These are phyloP conservation scores for Heliocidaris tuberculata DNA, from an alignment of 35 echinoderm and acorn worm species.

Conservation along the genomic window DNA sequence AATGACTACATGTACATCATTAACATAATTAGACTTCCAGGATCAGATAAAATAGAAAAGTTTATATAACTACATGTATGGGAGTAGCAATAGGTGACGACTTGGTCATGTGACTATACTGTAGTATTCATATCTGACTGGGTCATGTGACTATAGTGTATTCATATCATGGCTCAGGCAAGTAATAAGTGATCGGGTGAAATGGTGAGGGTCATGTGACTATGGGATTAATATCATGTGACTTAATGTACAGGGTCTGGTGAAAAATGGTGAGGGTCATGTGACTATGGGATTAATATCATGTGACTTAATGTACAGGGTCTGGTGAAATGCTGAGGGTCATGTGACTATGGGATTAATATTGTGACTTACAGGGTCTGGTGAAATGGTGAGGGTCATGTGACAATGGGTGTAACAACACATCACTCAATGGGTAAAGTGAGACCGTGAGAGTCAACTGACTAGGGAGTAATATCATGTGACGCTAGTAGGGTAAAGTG, in stretches of 20 bases:
- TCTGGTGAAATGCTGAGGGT: slow-evolving; percentile 78
- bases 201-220: neutral
- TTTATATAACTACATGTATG: neutral
- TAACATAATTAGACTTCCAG: too few species aligned
- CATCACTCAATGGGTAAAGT: neutral
- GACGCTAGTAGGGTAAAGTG: slow-evolving; percentile 85
- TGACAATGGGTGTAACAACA: neutral
- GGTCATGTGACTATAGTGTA: neutral
- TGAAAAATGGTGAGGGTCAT: too few species aligned
- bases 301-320: slow-evolving; percentile 87
- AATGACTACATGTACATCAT: too few species aligned
- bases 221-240: neutral
- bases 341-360: neutral
- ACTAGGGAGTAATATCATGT: neutral
- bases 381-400: neutral
- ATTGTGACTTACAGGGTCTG: neutral
- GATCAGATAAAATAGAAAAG: too few species aligned
- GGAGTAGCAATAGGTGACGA: neutral
- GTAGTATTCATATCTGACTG: too few species aligned
- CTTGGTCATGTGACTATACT: neutral
- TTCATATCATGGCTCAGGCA: neutral
- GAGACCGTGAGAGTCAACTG: too few species aligned
- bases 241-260: too few species aligned
- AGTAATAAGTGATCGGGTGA: neutral
- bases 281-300: neutral